phyloP scores from a whole-genome alignment of 2,888 invertebrate species.

The Formica aserva region DNA sequence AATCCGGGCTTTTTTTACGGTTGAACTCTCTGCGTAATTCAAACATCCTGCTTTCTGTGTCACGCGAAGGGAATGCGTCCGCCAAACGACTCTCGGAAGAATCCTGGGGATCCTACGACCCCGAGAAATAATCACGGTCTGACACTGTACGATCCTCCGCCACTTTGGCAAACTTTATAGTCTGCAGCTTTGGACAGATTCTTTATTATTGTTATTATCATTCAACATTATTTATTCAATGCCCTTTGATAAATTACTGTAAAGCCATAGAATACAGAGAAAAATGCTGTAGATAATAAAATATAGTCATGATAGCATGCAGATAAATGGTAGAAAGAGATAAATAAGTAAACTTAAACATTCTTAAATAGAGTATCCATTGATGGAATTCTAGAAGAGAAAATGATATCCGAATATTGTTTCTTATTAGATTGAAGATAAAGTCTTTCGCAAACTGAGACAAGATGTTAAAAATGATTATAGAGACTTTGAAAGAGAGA shows the following conservation, averaged over 20 bases:
- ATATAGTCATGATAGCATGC: not conserved
- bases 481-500: not conserved
- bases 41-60: slow-evolving; percentile 56
- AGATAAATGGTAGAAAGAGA: not conserved
- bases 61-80: slow-evolving; percentile 19
- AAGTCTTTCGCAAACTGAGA: not conserved
- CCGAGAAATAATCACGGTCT: slow-evolving; percentile 22
- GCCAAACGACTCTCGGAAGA: not conserved
- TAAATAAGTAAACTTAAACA: not conserved
- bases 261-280: not conserved
- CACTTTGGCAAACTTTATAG: not conserved
- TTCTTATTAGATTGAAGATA: not conserved
- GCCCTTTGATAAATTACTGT: not conserved
- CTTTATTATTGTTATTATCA: slow-evolving; percentile 2
- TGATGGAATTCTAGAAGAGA: not conserved
- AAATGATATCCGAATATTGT: not conserved
- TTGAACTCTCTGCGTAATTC: slow-evolving; percentile 74
- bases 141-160: not conserved
- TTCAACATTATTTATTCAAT: not conserved
- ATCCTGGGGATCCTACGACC: not conserved
- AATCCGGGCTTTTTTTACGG: slow-evolving; percentile 64
- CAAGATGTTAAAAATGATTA: not conserved
- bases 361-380: not conserved
- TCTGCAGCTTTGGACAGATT: not conserved
- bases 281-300: not conserved